Conservation (phyloP, 1,140 invertebrate genomes). For the Philopotamus ludificatus region DNA sequence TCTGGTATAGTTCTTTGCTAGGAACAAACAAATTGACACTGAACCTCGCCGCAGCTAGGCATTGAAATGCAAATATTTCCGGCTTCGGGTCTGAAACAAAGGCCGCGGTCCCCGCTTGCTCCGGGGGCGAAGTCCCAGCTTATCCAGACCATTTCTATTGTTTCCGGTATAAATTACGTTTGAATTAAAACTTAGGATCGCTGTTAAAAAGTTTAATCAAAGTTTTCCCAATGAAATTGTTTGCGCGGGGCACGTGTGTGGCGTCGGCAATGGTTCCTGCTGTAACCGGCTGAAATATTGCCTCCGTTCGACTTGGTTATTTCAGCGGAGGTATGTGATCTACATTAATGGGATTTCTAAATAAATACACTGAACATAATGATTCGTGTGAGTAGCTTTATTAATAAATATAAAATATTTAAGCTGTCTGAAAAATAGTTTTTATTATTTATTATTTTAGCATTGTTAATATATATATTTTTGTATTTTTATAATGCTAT, state of each 20-base stretch:
- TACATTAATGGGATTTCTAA: no score
- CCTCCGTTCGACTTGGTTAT: no score
- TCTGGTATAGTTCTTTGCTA: background rate
- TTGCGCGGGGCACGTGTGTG: background rate
- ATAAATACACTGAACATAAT: no score
- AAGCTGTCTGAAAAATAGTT: no score
- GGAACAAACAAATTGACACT: background rate
- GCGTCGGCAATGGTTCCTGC: background rate
- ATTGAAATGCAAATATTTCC: constrained; percentile 13
- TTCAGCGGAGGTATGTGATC: no score
- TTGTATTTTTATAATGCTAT: no score
- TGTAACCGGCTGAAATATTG: no score
- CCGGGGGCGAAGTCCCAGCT: background rate
- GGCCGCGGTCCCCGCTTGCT: background rate
- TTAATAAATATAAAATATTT: no score
- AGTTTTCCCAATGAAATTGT: background rate
- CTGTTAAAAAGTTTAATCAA: constrained; percentile 24
- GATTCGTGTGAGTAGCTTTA: no score
- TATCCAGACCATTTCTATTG: background rate
- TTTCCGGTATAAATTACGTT: constrained; percentile 14
- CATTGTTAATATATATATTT: no score
- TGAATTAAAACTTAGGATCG: constrained; percentile 12
- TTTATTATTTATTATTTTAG: no score
- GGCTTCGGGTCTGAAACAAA: constrained; percentile 5
- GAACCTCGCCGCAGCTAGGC: background rate